phyloP scores from a whole-genome alignment of 2,797 vertebrate genomes.

The Peromyscus aztecus region DNA sequence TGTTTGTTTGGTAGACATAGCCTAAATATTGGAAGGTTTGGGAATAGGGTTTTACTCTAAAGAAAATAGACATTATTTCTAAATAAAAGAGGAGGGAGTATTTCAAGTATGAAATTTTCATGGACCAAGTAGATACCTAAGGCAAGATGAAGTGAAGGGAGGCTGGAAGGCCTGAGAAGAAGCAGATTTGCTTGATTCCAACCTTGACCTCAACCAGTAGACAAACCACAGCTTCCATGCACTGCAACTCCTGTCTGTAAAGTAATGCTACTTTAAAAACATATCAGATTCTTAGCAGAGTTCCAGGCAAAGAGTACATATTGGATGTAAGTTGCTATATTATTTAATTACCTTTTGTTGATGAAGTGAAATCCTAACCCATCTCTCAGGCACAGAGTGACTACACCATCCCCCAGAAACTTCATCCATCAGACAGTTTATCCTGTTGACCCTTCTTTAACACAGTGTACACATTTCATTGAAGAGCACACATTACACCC shows the following conservation, averaged over 20 bases:
- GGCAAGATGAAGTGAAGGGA: not conserved
- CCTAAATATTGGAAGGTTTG: not conserved
- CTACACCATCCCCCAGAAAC: not conserved
- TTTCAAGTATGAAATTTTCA: constrained; percentile 33
- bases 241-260: not conserved
- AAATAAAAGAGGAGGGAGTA: not conserved
- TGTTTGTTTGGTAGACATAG: not conserved
- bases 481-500: not conserved
- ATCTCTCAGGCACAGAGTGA: not conserved
- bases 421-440: not conserved
- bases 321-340: not conserved
- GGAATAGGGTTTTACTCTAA: not conserved
- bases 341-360: constrained; percentile 49
- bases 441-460: not conserved
- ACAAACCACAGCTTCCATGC: not conserved
- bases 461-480: not conserved
- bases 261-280: constrained; percentile 2
- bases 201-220: not conserved
- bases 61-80: not conserved
- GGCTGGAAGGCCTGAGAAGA: not conserved
- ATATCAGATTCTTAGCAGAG: constrained; percentile 6
- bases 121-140: not conserved
- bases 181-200: not conserved
- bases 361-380: not conserved
- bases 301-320: not conserved